Evolutionary conservation across 2,113 vertebrate genomes (phyloP), one percentile per base, ranked within the genome.

Genomic region (Eonycteris spelaea): DNA sequence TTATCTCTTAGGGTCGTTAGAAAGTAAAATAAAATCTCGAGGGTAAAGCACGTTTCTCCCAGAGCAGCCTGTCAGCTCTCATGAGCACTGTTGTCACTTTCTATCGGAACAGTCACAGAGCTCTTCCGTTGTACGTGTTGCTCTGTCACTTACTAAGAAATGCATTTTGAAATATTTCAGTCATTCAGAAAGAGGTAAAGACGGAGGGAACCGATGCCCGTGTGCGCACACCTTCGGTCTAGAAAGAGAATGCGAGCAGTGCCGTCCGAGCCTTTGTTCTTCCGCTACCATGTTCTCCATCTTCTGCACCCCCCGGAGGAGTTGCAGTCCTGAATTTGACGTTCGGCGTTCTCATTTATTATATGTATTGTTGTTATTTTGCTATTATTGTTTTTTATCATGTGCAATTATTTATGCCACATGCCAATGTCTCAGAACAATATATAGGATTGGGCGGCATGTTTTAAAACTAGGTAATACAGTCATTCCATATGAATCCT

Each of bases 51-150:
- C 28, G 7, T 48, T 0, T 16, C 75, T 70, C 10, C 2, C 61
- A 0, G 0, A 5, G 38, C 55, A 43, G 33, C 83, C 40, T 21
- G 28, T n/a, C 68, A 33, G 8, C 55, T 2, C 3, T 15, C 11
- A 0, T 0, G 1, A 71, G 55, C 7, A 0, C 16, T 0, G 4
- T 0, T 6, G 61, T 55, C 14, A 6, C 57, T 86, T 21, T 15
- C 82, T 68, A 7, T 30, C 63, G n/a, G 45, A 55, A 38, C 70
- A 26, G 24, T 70, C 53, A 35, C 33, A 0, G 26, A 40, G 18
- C 21, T 24, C 48, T 24, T 59, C 5, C 77, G 2, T 0, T 11
- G 21, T 19, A 5, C 43, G 2, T 19, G 65, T 28, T 22, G 45
- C n/a, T 48, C 55, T 73, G 77, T 30, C 71, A 78, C 87, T 74